phyloP scores from a whole-genome alignment of 2,888 invertebrate species.

The Arge pagana region DNA sequence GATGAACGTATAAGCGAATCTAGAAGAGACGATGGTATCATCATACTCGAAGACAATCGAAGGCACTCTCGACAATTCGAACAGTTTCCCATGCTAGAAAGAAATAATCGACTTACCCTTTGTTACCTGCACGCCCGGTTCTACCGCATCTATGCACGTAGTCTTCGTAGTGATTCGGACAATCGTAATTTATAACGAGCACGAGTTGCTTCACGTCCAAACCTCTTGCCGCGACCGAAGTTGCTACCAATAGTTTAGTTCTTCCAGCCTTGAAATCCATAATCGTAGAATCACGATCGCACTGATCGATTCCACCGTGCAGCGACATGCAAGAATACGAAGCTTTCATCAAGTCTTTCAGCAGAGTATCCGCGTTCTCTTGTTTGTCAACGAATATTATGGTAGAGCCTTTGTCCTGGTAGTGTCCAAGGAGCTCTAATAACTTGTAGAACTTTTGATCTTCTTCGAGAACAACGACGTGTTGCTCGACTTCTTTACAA shows the following conservation, averaged over 20 bases:
- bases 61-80: neutral
- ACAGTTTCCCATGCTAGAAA: neutral
- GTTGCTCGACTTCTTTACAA: slow-evolving; percentile 96
- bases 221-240: slow-evolving; percentile 97
- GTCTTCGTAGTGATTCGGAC: slow-evolving; percentile 99
- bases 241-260: slow-evolving; percentile 91
- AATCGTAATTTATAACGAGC: slow-evolving; percentile 97
- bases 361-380: slow-evolving; percentile 91
- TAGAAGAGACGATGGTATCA: too few relatives aligned
- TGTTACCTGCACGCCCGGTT: slow-evolving; percentile 91
- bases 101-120: slow-evolving; percentile 64
- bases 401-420: slow-evolving; percentile 89
- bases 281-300: slow-evolving; percentile 97
- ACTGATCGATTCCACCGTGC: slow-evolving; percentile 99
- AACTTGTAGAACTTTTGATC: slow-evolving; percentile 98
- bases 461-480: slow-evolving; percentile 91
- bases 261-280: slow-evolving; percentile 96
- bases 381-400: slow-evolving; percentile 99
- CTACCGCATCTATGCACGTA: slow-evolving; percentile 97
- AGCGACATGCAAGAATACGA: slow-evolving; percentile 96
- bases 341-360: slow-evolving; percentile 94
- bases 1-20: slow-evolving; percentile 93
- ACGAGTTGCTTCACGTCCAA: slow-evolving; percentile 98
- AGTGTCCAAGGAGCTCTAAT: slow-evolving; percentile 93
- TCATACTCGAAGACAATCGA: too few relatives aligned